Percentiles rank a stretch among this genome's conserved stretches.
These are phyloP conservation scores for Gastrophysa polygoni DNA, from an alignment of 2,888 invertebrate species.

Conservation along the genomic window DNA sequence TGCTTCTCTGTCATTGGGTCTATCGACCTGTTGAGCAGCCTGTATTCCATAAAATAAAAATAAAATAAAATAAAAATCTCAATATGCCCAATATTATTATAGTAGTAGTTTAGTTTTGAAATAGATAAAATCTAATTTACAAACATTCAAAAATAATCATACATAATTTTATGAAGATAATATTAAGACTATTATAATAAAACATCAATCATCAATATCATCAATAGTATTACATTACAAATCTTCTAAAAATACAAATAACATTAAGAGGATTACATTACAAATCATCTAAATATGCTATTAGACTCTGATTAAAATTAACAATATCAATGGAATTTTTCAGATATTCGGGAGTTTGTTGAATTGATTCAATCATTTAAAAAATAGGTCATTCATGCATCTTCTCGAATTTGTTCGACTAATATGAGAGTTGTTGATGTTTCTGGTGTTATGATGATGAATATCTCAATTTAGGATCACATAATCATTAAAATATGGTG, in stretches of 20 bases:
- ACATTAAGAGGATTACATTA: not conserved
- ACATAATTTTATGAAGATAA: not conserved
- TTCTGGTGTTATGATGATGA: too few relatives aligned
- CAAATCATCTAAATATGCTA: not conserved
- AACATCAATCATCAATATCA: not conserved
- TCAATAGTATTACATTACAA: not conserved
- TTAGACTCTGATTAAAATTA: not conserved
- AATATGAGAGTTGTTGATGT: too few relatives aligned
- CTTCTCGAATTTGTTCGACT: too few relatives aligned
- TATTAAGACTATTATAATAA: not conserved
- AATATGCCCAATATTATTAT: too few relatives aligned
- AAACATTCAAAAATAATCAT: not conserved
- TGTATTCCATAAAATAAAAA: too few relatives aligned
- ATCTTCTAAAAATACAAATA: too few relatives aligned
- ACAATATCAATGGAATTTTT: not conserved
- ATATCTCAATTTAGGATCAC: too few relatives aligned
- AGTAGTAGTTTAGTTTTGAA: not conserved
- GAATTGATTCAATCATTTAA: not conserved
- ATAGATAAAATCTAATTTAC: too few relatives aligned
- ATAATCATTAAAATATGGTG: not conserved
- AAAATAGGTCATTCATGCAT: too few relatives aligned
- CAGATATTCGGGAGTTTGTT: not conserved
- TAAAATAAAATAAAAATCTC: too few relatives aligned
- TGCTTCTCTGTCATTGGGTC: too few relatives aligned
- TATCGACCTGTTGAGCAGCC: too few relatives aligned